A percentile compares a stretch with the other conserved stretches of the same genome.
Conservation (phyloP, 1,140 invertebrate genomes). For the Tetramorium simillimum region DNA sequence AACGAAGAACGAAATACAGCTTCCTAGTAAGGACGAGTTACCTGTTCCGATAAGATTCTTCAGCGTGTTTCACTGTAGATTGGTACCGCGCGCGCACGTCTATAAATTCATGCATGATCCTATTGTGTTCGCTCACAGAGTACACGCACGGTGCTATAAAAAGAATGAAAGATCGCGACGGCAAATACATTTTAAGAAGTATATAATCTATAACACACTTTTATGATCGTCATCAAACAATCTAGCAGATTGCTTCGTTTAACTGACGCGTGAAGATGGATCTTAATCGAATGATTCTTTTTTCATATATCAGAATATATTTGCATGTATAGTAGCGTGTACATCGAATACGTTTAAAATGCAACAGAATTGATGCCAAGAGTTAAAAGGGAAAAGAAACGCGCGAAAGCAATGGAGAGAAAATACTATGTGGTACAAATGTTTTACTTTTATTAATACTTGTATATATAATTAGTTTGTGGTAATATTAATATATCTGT, state of each 20-base stretch:
- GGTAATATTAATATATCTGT: background rate
- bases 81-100: background rate
- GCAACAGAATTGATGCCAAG: background rate
- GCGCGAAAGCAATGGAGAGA: background rate
- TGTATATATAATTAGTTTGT: background rate
- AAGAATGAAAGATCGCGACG: slow-evolving; percentile 60
- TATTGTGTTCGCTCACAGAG: slow-evolving; percentile 7
- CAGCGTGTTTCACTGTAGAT: slow-evolving; percentile 32
- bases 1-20: slow-evolving; percentile 36
- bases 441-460: background rate
- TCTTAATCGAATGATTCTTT: slow-evolving; percentile 66
- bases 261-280: slow-evolving; percentile 61
- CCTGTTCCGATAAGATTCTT: slow-evolving; percentile 33
- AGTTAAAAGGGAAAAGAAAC: background rate
- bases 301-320: slow-evolving; percentile 59
- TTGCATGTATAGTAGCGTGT: slow-evolving; percentile 4
- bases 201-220: slow-evolving; percentile 54
- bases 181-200: slow-evolving; percentile 32
- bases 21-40: slow-evolving; percentile 23
- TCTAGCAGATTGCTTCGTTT: slow-evolving; percentile 55
- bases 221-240: background rate
- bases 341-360: slow-evolving; percentile 11
- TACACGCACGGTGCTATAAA: slow-evolving; percentile 41
- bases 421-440: background rate
- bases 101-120: slow-evolving; percentile 23